Conservation (phyloP, 2,797 vertebrate species). For the Peromyscus aztecus region DNA sequence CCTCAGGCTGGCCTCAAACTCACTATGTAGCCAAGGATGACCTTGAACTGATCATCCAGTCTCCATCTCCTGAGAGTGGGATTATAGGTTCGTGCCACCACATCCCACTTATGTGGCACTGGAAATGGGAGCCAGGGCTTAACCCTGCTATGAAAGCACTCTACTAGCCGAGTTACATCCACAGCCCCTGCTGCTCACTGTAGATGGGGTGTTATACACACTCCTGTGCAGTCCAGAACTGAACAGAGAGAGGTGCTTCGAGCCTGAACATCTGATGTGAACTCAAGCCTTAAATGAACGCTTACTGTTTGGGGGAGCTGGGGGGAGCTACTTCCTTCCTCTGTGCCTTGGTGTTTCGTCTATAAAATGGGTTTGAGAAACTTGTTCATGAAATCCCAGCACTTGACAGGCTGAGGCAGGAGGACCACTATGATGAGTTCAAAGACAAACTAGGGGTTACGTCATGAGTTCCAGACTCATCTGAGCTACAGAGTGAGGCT, state of each 20-base stretch:
- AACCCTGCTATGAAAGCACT: neutral
- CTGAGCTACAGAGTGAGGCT: neutral
- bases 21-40: neutral
- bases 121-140: neutral
- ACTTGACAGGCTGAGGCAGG: neutral
- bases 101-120: neutral
- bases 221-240: neutral
- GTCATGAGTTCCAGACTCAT: neutral
- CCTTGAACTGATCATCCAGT: neutral
- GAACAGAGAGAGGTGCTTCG: neutral
- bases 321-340: conserved; percentile 6
- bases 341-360: neutral
- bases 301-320: neutral
- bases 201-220: neutral
- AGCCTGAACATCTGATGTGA: neutral
- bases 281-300: neutral
- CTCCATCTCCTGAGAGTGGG: neutral
- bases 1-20: neutral
- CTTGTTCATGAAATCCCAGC: neutral
- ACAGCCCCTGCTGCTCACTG: neutral
- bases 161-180: too few species aligned
- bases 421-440: neutral
- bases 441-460: neutral
- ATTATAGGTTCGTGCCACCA: neutral
- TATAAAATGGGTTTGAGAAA: neutral